phyloP scores from a whole-genome alignment of 2,797 vertebrate species.

The Malurus splendens region DNA sequence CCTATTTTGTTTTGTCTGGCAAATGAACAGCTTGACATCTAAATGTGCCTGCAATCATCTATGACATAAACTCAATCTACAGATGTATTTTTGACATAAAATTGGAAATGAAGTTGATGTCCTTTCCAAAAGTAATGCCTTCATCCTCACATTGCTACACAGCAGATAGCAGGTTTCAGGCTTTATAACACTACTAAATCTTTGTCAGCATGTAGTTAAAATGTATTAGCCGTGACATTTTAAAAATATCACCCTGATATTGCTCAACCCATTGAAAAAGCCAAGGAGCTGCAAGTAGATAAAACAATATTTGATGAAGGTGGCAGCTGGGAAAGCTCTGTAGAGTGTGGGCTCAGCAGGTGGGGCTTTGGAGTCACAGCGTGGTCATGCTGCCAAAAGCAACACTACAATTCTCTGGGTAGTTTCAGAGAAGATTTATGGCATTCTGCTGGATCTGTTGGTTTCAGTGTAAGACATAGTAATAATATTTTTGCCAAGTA shows the following conservation, averaged over 20 bases:
- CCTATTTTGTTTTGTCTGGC: conserved; percentile 9
- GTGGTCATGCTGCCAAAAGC: neutral
- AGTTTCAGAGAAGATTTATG: neutral
- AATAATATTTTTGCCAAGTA: neutral
- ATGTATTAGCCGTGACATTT: neutral
- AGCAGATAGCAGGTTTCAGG: neutral
- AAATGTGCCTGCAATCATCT: neutral
- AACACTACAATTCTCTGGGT: neutral
- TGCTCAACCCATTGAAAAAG: neutral
- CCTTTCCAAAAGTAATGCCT: neutral
- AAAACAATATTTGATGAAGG: neutral
- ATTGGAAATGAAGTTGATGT: neutral
- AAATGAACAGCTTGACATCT: neutral
- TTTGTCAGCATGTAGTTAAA: neutral
- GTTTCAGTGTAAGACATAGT: neutral
- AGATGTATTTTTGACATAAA: neutral
- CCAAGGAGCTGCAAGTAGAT: neutral
- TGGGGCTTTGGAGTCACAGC: conserved; percentile 1
- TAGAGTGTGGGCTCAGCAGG: neutral
- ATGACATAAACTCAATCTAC: neutral
- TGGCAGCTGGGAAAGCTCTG: neutral
- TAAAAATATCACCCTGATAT: neutral
- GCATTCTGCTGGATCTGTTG: neutral
- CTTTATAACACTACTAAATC: neutral
- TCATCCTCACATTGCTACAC: neutral